A percentile compares a stretch with the other conserved stretches of the same genome.
Evolutionary conservation across 2,888 invertebrate species (phyloP).

Genomic region (Dasysyrphus tricinctus): DNA sequence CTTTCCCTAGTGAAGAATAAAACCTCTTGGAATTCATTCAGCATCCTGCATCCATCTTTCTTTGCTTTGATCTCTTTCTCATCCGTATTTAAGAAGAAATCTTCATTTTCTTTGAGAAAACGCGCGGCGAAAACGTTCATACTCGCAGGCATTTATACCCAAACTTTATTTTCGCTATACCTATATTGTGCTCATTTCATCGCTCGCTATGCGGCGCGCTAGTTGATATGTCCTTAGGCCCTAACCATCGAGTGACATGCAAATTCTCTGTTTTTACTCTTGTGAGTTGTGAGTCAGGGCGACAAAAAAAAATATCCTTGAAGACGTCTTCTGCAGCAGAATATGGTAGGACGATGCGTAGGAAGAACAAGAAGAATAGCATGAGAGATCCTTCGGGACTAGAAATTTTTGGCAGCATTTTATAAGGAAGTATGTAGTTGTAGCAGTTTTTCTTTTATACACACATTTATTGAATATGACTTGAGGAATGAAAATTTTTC

Average conservation of each 20-base stretch:
- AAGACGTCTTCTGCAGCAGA: slow-evolving; percentile 59
- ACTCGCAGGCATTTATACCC: slow-evolving; percentile 19
- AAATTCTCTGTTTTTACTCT: slow-evolving; percentile 51
- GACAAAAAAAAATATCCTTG: slow-evolving; percentile 48
- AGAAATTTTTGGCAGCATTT: slow-evolving; percentile 15
- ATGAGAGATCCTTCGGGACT: slow-evolving; percentile 7
- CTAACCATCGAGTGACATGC: slow-evolving; percentile 72
- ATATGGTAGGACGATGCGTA: slow-evolving; percentile 49
- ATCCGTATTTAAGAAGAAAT: slow-evolving; percentile 37
- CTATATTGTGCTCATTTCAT: slow-evolving; percentile 50
- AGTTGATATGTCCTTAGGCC: slow-evolving; percentile 70
- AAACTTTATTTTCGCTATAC: slow-evolving; percentile 39
- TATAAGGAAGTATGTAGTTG: neutral
- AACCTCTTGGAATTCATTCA: slow-evolving; percentile 19
- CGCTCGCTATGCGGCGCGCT: slow-evolving; percentile 46
- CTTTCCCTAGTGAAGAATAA: neutral
- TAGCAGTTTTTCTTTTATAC: neutral
- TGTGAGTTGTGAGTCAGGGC: slow-evolving; percentile 6
- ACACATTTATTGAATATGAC: slow-evolving; percentile 31
- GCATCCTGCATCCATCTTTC: slow-evolving; percentile 28
- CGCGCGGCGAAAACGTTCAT: slow-evolving; percentile 12
- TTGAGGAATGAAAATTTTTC: slow-evolving; percentile 44
- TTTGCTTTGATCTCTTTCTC: slow-evolving; percentile 61
- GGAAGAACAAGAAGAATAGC: slow-evolving; percentile 2
- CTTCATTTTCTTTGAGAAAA: slow-evolving; percentile 19